Evolutionary conservation across 2,888 invertebrate species (phyloP).

Genomic region (Arge pagana): DNA sequence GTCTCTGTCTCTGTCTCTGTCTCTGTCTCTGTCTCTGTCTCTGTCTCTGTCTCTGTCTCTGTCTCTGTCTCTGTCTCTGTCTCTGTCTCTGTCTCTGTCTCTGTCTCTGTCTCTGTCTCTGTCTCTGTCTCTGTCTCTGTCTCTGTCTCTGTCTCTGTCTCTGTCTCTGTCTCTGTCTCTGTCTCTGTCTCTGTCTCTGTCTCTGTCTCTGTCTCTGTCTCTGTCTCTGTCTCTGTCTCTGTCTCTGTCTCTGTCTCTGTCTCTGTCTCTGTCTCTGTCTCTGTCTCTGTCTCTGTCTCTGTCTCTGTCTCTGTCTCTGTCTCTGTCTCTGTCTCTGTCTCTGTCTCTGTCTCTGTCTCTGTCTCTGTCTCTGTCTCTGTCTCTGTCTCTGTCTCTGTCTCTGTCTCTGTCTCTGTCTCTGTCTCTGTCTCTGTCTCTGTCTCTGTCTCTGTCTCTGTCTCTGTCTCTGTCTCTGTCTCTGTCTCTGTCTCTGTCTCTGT

Average conservation of each 20-base stretch:
- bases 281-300: neutral
- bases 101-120: neutral
- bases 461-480: neutral
- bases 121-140: constrained; percentile 1
- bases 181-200: neutral
- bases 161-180: neutral
- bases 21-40: constrained; percentile 14
- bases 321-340: constrained; percentile 6
- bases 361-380: neutral
- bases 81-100: neutral
- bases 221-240: constrained; percentile 8
- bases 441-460: neutral
- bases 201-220: neutral
- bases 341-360: neutral
- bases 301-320: constrained; percentile 3
- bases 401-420: neutral
- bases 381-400: neutral
- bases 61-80: too few relatives aligned
- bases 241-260: neutral
- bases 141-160: neutral
- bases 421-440: neutral
- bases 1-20: constrained; percentile 7
- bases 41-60: constrained; percentile 9
- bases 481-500: neutral
- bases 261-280: constrained; percentile 1